Conservation (phyloP, 2,888 invertebrate genomes). For the Hoplodrina blanda region DNA sequence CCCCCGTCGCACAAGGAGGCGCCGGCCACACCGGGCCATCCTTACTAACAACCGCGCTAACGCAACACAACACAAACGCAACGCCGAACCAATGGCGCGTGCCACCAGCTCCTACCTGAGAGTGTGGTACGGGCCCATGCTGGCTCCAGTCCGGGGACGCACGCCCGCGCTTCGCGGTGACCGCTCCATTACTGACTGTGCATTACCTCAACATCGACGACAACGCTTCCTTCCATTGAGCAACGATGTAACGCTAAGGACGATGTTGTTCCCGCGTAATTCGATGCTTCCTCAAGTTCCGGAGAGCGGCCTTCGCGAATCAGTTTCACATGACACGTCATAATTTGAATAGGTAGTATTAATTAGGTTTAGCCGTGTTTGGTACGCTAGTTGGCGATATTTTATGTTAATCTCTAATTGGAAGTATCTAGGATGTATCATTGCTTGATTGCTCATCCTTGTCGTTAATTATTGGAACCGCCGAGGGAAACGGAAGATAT, state of each 20-base stretch:
- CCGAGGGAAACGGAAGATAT: neutral
- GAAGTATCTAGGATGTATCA: slow-evolving; percentile 23
- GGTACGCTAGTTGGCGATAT: slow-evolving; percentile 18
- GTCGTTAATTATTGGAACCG: slow-evolving; percentile 10
- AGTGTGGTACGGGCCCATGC: slow-evolving; percentile 60
- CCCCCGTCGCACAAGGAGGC: slow-evolving; percentile 24
- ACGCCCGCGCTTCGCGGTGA: slow-evolving; percentile 60
- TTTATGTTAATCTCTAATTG: slow-evolving; percentile 39
- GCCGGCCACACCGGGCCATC: slow-evolving; percentile 36
- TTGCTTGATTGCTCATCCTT: slow-evolving; percentile 27
- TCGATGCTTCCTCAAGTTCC: slow-evolving; percentile 69
- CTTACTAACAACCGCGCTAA: slow-evolving; percentile 32
- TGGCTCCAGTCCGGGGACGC: slow-evolving; percentile 50
- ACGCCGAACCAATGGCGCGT: slow-evolving; percentile 45
- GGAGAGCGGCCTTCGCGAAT: slow-evolving; percentile 67
- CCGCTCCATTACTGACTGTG: slow-evolving; percentile 57
- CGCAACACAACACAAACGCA: slow-evolving; percentile 57
- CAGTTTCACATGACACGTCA: slow-evolving; percentile 64
- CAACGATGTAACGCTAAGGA: slow-evolving; percentile 62
- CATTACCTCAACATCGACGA: slow-evolving; percentile 51
- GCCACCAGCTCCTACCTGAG: slow-evolving; percentile 58
- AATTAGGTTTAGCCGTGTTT: slow-evolving; percentile 41
- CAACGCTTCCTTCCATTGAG: slow-evolving; percentile 76
- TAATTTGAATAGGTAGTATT: slow-evolving; percentile 52
- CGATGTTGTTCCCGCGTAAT: slow-evolving; percentile 54